Evolutionary conservation across 1,140 invertebrate genomes (phyloP).

Genomic region (Drosophila sp.): DNA sequence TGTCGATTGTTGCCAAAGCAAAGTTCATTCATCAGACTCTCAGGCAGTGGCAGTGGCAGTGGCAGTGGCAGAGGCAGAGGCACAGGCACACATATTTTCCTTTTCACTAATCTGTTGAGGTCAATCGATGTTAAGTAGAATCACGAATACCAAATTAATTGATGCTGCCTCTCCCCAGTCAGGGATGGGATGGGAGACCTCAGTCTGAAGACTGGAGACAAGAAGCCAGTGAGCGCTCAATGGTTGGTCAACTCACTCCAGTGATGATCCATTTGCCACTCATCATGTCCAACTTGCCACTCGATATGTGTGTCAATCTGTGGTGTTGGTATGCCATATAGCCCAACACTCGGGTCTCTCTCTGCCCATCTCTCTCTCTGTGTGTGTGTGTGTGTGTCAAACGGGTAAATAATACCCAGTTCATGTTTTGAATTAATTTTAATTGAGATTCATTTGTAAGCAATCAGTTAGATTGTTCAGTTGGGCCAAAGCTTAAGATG

Average conservation of each 20-base stretch:
- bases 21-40: conserved; percentile 60
- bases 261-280: conserved; percentile 32
- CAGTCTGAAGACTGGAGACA: not conserved
- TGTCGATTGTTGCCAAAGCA: conserved; percentile 37
- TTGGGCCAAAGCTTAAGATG: conserved; percentile 27
- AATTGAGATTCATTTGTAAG: conserved; percentile 81
- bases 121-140: conserved; percentile 83
- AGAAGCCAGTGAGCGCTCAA: conserved; percentile 8
- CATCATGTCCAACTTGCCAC: conserved; percentile 5
- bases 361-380: not conserved
- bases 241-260: conserved; percentile 15
- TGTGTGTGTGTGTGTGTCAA: conserved; percentile 58
- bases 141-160: conserved; percentile 83
- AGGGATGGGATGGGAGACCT: not conserved
- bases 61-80: not conserved
- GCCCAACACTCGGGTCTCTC: conserved; percentile 43
- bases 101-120: conserved; percentile 81
- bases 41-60: too few species aligned
- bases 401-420: conserved; percentile 77
- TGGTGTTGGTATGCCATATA: conserved; percentile 50
- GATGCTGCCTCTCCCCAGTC: conserved; percentile 60
- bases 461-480: conserved; percentile 77
- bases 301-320: conserved; percentile 74
- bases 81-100: conserved; percentile 7
- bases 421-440: conserved; percentile 82